A percentile compares a stretch with the other conserved stretches of the same genome.
Conservation (phyloP, 2,888 invertebrate species). For the Pasiphila rectangulata region DNA sequence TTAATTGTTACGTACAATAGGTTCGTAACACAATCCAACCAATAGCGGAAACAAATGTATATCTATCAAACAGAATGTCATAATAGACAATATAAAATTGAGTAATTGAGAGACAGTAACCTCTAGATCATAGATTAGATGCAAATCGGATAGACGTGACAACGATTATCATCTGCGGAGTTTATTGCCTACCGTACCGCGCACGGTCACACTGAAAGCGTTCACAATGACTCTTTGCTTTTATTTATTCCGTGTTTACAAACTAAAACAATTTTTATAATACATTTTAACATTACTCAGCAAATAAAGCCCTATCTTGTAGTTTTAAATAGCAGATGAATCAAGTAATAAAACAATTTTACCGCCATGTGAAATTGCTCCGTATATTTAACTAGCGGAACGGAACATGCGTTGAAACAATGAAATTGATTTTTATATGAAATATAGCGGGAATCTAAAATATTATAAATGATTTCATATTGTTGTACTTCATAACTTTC, state of each 20-base stretch:
- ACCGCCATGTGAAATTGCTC: constrained; percentile 14
- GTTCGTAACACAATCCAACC: constrained; percentile 4
- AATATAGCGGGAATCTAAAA: constrained; percentile 5
- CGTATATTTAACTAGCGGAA: constrained; percentile 22
- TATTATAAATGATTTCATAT: constrained; percentile 4
- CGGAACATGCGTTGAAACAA: constrained; percentile 18
- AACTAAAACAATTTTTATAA: not conserved
- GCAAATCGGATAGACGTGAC: constrained; percentile 35
- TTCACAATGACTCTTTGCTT: not conserved
- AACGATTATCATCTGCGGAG: constrained; percentile 29
- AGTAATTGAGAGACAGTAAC: constrained; percentile 30
- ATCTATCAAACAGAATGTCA: constrained; percentile 19
- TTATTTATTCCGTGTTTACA: not conserved
- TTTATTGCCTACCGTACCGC: constrained; percentile 18
- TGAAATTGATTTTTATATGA: constrained; percentile 15
- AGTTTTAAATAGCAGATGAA: constrained; percentile 11
- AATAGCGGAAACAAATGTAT: not conserved
- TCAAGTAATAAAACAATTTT: constrained; percentile 11
- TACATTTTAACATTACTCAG: constrained; percentile 4
- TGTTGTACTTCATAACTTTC: constrained; percentile 9
- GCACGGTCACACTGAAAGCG: constrained; percentile 17
- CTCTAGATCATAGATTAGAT: constrained; percentile 34
- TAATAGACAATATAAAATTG: constrained; percentile 25
- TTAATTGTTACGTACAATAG: constrained; percentile 13
- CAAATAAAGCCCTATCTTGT: constrained; percentile 11